phyloP scores from a whole-genome alignment of 2,797 vertebrate species.

The Enteromius afrohamiltoni region DNA sequence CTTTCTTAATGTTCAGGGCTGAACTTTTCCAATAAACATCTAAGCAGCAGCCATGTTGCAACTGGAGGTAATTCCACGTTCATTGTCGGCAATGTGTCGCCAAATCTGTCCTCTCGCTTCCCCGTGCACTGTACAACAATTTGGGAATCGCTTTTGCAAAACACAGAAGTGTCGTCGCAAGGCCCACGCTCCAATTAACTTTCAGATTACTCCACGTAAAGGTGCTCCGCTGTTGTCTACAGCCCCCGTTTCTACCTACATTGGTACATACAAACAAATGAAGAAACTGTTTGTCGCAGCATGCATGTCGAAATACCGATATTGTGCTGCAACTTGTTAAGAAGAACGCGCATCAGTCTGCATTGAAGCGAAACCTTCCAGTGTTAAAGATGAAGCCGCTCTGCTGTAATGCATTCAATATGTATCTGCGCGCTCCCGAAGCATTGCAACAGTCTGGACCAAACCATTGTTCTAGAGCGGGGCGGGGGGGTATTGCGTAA shows the following conservation, averaged over 20 bases:
- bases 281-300: background rate
- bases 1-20: slow-evolving; percentile 76
- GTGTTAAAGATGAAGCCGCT: background rate
- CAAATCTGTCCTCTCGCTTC: slow-evolving; percentile 49
- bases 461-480: slow-evolving; percentile 62
- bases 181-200: slow-evolving; percentile 62
- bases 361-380: slow-evolving; percentile 14
- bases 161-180: background rate
- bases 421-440: slow-evolving; percentile 61
- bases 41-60: slow-evolving; percentile 83
- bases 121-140: slow-evolving; percentile 25
- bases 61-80: slow-evolving; percentile 75
- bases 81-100: slow-evolving; percentile 56
- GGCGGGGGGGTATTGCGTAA: slow-evolving; percentile 14
- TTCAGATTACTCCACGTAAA: slow-evolving; percentile 57
- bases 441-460: slow-evolving; percentile 74
- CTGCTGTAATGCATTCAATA: slow-evolving; percentile 58
- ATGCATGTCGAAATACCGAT: slow-evolving; percentile 49
- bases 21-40: slow-evolving; percentile 77
- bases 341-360: background rate
- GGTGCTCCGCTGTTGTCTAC: slow-evolving; percentile 61
- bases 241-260: slow-evolving; percentile 61
- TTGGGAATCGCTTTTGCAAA: background rate
- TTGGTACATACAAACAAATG: slow-evolving; percentile 54
- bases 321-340: background rate